These are phyloP conservation scores for Lasiurus borealis DNA, from an alignment of 2,113 vertebrate species.

Conservation along the genomic window DNA sequence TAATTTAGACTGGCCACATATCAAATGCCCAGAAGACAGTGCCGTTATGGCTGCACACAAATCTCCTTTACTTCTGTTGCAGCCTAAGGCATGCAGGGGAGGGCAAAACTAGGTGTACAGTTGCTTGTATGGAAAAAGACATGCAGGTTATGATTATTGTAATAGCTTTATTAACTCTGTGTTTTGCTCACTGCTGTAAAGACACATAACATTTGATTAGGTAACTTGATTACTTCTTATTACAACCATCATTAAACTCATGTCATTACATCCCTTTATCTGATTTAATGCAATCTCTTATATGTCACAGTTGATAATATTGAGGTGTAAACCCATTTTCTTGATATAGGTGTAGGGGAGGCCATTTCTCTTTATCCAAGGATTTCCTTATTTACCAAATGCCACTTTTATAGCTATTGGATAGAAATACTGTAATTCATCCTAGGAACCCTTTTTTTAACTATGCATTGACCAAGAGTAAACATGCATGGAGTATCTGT, in stretches of 20 bases:
- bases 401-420: background rate
- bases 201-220: background rate
- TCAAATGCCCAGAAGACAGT: background rate
- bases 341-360: background rate
- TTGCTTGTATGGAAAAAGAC: background rate
- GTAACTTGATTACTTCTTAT: background rate
- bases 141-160: too few species aligned
- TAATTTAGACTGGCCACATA: background rate
- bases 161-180: background rate
- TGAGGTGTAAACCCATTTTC: background rate
- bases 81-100: background rate
- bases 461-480: background rate
- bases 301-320: background rate
- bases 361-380: background rate
- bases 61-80: background rate
- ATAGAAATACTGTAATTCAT: background rate
- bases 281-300: background rate
- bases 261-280: background rate
- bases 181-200: background rate
- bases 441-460: conserved; percentile 27
- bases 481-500: background rate
- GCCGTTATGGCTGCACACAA: background rate
- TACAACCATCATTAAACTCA: background rate
- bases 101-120: background rate
- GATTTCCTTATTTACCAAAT: background rate